These are phyloP conservation scores for Oreochromis grahami DNA, from an alignment of 2,797 vertebrate species.

Conservation along the genomic window DNA sequence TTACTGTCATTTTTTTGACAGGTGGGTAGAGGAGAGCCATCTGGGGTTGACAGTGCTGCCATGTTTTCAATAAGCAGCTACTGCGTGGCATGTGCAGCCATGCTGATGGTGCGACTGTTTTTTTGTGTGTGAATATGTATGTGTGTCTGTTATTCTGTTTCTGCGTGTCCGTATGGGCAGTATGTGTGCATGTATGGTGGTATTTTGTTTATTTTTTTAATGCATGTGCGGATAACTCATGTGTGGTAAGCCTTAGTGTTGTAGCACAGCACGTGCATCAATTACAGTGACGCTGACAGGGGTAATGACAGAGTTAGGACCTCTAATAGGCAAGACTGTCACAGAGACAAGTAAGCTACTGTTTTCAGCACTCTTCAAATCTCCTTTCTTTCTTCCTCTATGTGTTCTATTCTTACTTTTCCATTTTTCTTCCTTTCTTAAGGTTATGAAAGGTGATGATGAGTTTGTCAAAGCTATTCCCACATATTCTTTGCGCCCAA, in stretches of 20 bases:
- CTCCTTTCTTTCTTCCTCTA: background rate
- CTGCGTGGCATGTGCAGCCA: slow-evolving; percentile 32
- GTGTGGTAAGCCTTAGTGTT: slow-evolving; percentile 66
- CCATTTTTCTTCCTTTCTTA: slow-evolving; percentile 37
- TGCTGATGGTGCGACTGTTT: slow-evolving; percentile 60
- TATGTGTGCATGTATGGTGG: slow-evolving; percentile 4
- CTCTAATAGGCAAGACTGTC: slow-evolving; percentile 78
- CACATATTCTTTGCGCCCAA: background rate
- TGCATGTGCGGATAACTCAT: background rate
- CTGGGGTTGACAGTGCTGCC: slow-evolving; percentile 46
- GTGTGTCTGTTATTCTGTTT: slow-evolving; percentile 39
- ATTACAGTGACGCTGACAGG: slow-evolving; percentile 85
- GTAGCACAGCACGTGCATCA: slow-evolving; percentile 81
- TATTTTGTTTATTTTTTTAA: slow-evolving; percentile 13
- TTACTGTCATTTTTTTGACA: slow-evolving; percentile 49
- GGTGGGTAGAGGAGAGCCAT: slow-evolving; percentile 48
- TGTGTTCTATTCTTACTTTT: slow-evolving; percentile 1
- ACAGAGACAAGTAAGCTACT: slow-evolving; percentile 61
- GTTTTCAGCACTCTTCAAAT: slow-evolving; percentile 10
- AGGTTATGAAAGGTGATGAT: slow-evolving; percentile 38
- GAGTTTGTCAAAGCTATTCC: background rate
- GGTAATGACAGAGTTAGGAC: slow-evolving; percentile 84
- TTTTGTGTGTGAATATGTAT: slow-evolving; percentile 61
- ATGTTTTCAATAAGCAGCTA: slow-evolving; percentile 36
- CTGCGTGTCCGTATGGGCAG: slow-evolving; percentile 37